These are phyloP conservation scores for Maniola jurtina DNA, from an alignment of 1,140 invertebrate genomes.

Conservation along the genomic window DNA sequence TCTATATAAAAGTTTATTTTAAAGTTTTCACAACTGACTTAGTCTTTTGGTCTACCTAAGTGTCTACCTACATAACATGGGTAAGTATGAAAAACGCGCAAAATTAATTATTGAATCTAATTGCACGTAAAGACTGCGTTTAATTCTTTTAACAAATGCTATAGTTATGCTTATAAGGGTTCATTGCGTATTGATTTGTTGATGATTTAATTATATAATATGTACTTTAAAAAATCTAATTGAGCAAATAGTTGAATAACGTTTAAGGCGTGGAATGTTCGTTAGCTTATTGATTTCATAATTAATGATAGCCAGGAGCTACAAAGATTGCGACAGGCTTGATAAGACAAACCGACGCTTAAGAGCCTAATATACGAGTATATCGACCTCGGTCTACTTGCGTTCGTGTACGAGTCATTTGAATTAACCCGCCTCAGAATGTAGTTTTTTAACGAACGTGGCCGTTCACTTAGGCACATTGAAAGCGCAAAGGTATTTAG, in stretches of 20 bases:
- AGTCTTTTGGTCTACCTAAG: too few relatives aligned
- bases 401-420: constrained; percentile 22
- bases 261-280: constrained; percentile 16
- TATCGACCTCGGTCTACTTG: constrained; percentile 31
- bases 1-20: too few relatives aligned
- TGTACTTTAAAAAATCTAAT: not conserved
- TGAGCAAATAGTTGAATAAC: constrained; percentile 7
- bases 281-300: constrained; percentile 25
- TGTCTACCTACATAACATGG: too few relatives aligned
- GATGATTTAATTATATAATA: not conserved
- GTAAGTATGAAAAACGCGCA: too few relatives aligned
- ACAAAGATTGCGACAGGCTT: constrained; percentile 22
- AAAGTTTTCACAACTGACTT: too few relatives aligned
- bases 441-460: not conserved
- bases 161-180: not conserved
- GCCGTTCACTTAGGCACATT: not conserved
- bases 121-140: too few relatives aligned
- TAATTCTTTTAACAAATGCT: not conserved
- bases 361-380: constrained; percentile 30
- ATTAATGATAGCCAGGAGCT: constrained; percentile 25
- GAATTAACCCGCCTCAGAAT: constrained; percentile 11
- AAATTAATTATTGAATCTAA: too few relatives aligned
- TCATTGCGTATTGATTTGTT: not conserved
- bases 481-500: not conserved
- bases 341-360: constrained; percentile 33